These are phyloP conservation scores for Drosophila ercepeae DNA, from an alignment of 1,140 invertebrate genomes.

Conservation along the genomic window DNA sequence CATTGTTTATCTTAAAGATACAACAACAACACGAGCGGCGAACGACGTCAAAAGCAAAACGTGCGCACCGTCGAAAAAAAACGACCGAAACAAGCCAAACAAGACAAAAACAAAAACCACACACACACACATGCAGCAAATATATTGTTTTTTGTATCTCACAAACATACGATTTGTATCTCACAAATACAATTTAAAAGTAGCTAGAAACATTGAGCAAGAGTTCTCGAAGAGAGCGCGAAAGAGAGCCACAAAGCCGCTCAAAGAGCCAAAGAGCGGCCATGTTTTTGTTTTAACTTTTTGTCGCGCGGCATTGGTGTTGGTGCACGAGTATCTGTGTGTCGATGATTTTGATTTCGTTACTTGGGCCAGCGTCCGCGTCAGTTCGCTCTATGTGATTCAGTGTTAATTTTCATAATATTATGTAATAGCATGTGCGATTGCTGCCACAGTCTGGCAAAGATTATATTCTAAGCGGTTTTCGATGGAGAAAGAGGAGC, in stretches of 20 bases:
- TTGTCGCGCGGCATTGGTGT: background rate
- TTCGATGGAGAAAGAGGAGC: no score
- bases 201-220: constrained; percentile 14
- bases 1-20: constrained; percentile 81
- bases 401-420: constrained; percentile 83
- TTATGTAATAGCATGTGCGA: constrained; percentile 76
- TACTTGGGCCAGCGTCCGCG: constrained; percentile 66
- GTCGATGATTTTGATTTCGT: constrained; percentile 77
- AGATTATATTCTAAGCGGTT: constrained; percentile 2
- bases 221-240: constrained; percentile 44
- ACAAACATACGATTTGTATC: background rate
- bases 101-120: constrained; percentile 16
- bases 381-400: constrained; percentile 61
- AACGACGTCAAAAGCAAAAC: constrained; percentile 72
- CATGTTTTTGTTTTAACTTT: constrained; percentile 31
- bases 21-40: constrained; percentile 21
- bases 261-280: constrained; percentile 2
- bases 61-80: constrained; percentile 57
- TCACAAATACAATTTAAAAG: no score
- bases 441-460: background rate
- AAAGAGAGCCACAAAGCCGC: constrained; percentile 2
- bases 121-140: background rate
- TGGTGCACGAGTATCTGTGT: constrained; percentile 29
- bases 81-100: constrained; percentile 32
- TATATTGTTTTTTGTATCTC: constrained; percentile 4